Evolutionary conservation across 2,797 vertebrate genomes (phyloP), one percentile per base, ranked within the genome.

Genomic region (Chloroceryle amazona): DNA sequence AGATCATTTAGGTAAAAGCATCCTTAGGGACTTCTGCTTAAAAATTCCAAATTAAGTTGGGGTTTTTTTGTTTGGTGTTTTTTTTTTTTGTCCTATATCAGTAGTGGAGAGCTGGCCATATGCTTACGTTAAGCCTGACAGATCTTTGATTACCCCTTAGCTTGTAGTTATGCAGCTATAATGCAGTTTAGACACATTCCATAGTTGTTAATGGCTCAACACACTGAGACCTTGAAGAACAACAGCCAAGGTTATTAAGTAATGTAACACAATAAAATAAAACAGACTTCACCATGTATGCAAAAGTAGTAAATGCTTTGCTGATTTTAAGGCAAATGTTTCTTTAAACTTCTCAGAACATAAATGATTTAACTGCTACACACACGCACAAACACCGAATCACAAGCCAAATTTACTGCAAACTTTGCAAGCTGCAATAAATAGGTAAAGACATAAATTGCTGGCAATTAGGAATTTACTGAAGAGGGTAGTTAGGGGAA

Each of bases 211-310:
- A 98, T 95, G 92, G 94, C 92, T 97, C 92, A 80, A 95, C 85
- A 96, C 87, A 58, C 93, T 21, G 92, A 97, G 97, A 97, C 97
- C 95, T 97, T 98, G 96, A 97, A 92, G 72, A 93, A 89, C 73
- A 97, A 97, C 90, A 92, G 74, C 66, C 95, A 98, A 98, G 97
- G 96, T 98, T 98, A 97, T 96, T 98, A 95, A 91, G 91, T 70
- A 95, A 63, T 22, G 19, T 85, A 92, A 93, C 1, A 33, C 71
- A 93, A 89, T 90, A 93, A 97, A 97, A 95, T 61, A 95, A 91
- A 95, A 72, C 6, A 94, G 60, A 63, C 81, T 91, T 94, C 73
- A 78, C 74, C 61, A 61, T 42, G 52, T 94, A 96, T 93, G 90
- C 78, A 96, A 88, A 96, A 95, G 62, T 71, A 90, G 33, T 52